A percentile compares a stretch with the other conserved stretches of the same genome.
Conservation (phyloP, 2,888 invertebrate genomes). For the Odontocolon sp. region DNA sequence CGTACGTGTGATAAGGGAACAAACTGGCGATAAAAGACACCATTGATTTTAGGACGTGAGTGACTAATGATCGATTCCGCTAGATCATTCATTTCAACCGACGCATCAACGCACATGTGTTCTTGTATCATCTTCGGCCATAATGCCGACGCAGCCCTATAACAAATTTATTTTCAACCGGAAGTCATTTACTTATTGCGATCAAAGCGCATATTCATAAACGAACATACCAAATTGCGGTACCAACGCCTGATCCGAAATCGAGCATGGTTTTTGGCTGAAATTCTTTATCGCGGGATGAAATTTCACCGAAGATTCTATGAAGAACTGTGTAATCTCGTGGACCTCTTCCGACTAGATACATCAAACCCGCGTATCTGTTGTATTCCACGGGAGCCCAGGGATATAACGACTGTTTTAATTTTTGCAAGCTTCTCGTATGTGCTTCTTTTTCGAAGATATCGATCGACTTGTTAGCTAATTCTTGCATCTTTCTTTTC, state of each 20-base stretch:
- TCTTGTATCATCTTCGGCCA: constrained; percentile 90
- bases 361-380: constrained; percentile 85
- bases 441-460: constrained; percentile 78
- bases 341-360: constrained; percentile 87
- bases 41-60: constrained; percentile 83
- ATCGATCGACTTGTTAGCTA: constrained; percentile 78
- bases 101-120: constrained; percentile 92
- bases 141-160: constrained; percentile 87
- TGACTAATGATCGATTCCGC: constrained; percentile 87
- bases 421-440: constrained; percentile 82
- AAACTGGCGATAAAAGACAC: constrained; percentile 90
- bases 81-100: constrained; percentile 91
- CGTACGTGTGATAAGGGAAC: constrained; percentile 83
- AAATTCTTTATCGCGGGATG: constrained; percentile 85
- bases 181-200: neutral
- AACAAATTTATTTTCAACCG: constrained; percentile 35
- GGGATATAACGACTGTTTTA: constrained; percentile 85
- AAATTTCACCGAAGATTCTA: constrained; percentile 89
- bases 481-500: constrained; percentile 64
- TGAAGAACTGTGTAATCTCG: constrained; percentile 89
- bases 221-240: constrained; percentile 87
- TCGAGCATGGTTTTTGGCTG: constrained; percentile 91
- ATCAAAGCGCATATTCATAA: constrained; percentile 16
- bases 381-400: constrained; percentile 90
- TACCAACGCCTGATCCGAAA: constrained; percentile 95